Base-by-base conservation (phyloP, 2,888 invertebrate species). In the Amblyteles armatorius region DNA sequence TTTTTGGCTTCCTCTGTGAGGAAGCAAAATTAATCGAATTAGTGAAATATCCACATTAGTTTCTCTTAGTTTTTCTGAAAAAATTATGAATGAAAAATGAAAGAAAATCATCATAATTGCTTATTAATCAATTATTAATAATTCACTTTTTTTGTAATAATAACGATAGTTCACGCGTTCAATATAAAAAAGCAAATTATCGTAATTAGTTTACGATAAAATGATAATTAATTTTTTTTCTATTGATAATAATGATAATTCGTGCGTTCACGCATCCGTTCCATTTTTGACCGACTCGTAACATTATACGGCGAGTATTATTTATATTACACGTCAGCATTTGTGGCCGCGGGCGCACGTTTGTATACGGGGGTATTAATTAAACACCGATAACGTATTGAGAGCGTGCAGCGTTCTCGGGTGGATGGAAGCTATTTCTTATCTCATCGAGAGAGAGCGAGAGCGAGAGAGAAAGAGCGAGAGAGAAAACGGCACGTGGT, bases 331-430 rank as follows among this genome's bases (percentile, higher is more conserved):
- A 63, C 60, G 60, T 36, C 16, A 13, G 19, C 57, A 44, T 73
- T 71, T 71, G 22, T 19, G 55, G 22, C 33, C 22, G 48, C 55
- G 40, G 67, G 65, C 63, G 50, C 50, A 68, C 60, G 65, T 79
- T 50, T 63, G 82, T 44, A 67, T 69, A 57, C 69, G 83, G 79
- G 60, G 60, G 80, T 84, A 80, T 84, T 84, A 84, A 84, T 84
- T 84, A 84, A 84, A 84, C 84, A 84, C 77, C 69, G 84, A 84
- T 84, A 84, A 72, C 77, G 84, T 77, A 79, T 83, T 79, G 83
- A 69, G 63, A 83, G 69, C 79, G 74, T 63, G 65, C 13, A 29
- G 63, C 19, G 55, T 11, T 48, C 44, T 48, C 16, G 44, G 44
- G 13, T 16, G 44, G 44, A 44, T 44, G 44, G 16, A 48, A 48